Percentiles rank a stretch among this genome's conserved stretches.
Evolutionary conservation across 2,797 vertebrate species (phyloP).

Genomic region (Carcharodon carcharias): DNA sequence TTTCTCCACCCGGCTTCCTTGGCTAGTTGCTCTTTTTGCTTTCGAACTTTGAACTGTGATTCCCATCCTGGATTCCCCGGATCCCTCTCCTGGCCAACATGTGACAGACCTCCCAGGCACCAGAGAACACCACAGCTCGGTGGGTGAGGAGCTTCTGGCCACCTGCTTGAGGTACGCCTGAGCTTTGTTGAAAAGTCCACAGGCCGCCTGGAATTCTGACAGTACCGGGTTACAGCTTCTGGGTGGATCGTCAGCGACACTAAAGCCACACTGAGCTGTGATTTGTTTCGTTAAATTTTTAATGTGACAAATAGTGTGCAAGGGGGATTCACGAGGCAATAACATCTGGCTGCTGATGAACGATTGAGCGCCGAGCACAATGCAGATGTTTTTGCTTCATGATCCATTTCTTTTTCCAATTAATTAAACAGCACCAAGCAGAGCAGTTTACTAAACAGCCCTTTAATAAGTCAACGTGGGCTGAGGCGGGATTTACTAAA

Average conservation of each 20-base stretch:
- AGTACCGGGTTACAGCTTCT: neutral
- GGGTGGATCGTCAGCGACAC: neutral
- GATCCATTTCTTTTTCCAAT: neutral
- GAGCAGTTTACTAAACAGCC: neutral
- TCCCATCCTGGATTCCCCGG: neutral
- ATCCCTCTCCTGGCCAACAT: neutral
- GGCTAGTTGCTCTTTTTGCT: neutral
- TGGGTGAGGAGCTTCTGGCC: neutral
- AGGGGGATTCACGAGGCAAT: neutral
- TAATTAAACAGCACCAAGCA: neutral
- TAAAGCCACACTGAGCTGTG: neutral
- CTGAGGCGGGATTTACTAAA: neutral
- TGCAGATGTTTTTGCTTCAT: constrained; percentile 9
- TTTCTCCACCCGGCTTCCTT: neutral
- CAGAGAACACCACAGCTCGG: neutral
- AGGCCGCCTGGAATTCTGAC: neutral
- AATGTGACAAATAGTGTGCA: neutral
- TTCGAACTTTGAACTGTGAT: neutral
- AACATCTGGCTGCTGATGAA: neutral
- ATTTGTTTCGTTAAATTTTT: neutral
- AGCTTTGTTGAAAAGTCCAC: neutral
- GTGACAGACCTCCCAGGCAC: neutral
- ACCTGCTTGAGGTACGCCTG: neutral
- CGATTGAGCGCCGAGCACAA: neutral
- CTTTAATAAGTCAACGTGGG: neutral